Evolutionary conservation across 1,140 invertebrate species (phyloP).

Genomic region (Caenorhabditis briggsae): DNA sequence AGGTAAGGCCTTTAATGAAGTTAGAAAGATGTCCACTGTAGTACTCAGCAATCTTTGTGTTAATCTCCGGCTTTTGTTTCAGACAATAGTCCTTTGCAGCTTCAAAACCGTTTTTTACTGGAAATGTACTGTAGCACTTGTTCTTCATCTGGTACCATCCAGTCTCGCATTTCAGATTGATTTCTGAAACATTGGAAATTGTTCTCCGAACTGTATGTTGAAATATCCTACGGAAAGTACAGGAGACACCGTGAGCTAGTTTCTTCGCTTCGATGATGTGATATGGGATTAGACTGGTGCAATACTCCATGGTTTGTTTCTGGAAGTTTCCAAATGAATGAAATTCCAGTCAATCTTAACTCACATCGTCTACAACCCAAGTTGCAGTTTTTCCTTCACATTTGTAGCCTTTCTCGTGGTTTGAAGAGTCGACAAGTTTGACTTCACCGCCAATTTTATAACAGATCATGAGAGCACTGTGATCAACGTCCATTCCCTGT

Average conservation of each 20-base stretch:
- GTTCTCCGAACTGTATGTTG: background rate
- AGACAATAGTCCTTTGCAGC: background rate
- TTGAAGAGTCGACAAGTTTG: background rate
- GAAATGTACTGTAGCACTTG: background rate
- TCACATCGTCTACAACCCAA: background rate
- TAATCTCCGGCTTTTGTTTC: background rate
- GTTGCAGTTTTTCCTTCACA: background rate
- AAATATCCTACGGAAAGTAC: slow-evolving; percentile 6
- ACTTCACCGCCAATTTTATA: background rate
- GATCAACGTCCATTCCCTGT: background rate
- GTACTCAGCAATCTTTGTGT: background rate
- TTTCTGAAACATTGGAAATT: background rate
- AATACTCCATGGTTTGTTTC: background rate
- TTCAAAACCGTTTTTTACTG: background rate
- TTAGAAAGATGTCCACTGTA: background rate
- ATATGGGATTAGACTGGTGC: background rate
- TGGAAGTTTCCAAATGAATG: background rate
- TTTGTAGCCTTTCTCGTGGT: background rate
- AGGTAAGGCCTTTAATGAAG: background rate
- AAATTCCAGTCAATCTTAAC: background rate
- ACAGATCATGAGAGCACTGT: background rate
- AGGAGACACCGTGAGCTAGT: background rate
- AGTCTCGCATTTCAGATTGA: slow-evolving; percentile 1
- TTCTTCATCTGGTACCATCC: background rate
- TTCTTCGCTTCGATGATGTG: slow-evolving; percentile 16